Conservation (phyloP, 2,888 invertebrate genomes). For the Branchipolynoe longqiensis region DNA sequence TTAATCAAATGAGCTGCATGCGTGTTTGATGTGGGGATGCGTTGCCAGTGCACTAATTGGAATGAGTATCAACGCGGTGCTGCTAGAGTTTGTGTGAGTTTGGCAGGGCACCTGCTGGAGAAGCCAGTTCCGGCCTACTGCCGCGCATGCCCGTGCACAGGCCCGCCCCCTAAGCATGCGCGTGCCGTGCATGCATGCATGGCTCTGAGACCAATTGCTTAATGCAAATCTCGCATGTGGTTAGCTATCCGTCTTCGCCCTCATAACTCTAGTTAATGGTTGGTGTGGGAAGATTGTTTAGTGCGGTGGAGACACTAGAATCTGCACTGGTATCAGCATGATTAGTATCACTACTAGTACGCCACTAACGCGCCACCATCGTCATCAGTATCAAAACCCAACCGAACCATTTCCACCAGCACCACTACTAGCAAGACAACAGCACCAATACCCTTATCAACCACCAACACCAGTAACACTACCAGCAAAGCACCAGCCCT, state of each 20-base stretch:
- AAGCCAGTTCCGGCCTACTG: background rate
- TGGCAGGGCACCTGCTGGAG: background rate
- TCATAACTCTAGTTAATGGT: conserved; percentile 48
- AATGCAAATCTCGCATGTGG: conserved; percentile 44
- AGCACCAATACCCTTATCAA: too few relatives aligned
- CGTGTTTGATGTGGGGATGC: background rate
- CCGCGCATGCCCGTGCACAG: background rate
- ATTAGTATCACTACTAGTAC: too few relatives aligned
- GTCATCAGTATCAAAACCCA: too few relatives aligned
- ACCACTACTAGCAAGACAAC: too few relatives aligned
- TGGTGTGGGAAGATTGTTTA: background rate
- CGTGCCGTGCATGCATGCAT: background rate
- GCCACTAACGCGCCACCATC: too few relatives aligned
- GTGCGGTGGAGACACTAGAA: too few relatives aligned
- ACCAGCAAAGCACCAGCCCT: too few relatives aligned
- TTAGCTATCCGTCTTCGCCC: background rate
- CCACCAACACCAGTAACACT: too few relatives aligned
- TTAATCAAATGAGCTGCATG: background rate
- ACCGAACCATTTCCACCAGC: too few relatives aligned
- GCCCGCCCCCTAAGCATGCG: background rate
- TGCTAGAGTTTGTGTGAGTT: background rate
- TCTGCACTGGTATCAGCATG: too few relatives aligned
- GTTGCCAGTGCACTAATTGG: background rate
- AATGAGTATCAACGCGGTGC: background rate
- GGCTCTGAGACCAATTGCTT: conserved; percentile 37